phyloP scores from a whole-genome alignment of 1,140 invertebrate species.

The Bombus pyrosoma region DNA sequence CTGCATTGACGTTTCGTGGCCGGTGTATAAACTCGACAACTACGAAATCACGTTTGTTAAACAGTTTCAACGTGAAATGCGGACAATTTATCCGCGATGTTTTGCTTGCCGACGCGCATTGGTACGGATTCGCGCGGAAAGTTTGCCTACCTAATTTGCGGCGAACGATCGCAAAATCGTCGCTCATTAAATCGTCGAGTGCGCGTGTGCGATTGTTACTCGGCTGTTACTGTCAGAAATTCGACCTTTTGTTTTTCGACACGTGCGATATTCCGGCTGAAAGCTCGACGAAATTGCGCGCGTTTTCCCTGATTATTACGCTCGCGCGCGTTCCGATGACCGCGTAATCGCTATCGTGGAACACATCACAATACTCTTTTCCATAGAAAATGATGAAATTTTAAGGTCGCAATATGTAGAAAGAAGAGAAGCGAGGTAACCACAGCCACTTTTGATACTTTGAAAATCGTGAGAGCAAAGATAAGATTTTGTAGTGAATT shows the following conservation, averaged over 20 bases:
- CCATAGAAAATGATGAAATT: background rate
- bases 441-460: too few species aligned
- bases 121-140: background rate
- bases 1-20: background rate
- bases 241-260: background rate
- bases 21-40: background rate
- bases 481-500: too few species aligned
- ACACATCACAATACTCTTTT: background rate
- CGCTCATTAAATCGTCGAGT: constrained; percentile 10
- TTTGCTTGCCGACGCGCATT: background rate
- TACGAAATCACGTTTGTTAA: constrained; percentile 20
- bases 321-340: background rate
- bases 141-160: constrained; percentile 27
- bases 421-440: too few species aligned
- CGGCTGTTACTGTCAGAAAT: background rate
- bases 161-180: constrained; percentile 10
- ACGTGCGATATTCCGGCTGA: background rate
- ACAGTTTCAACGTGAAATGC: constrained; percentile 2
- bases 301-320: background rate
- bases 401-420: background rate
- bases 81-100: background rate
- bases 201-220: background rate
- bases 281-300: background rate
- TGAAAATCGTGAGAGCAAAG: too few species aligned
- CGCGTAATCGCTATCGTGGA: background rate